Conservation (phyloP, 2,113 vertebrate species). For the Cyprichromis sp. region DNA sequence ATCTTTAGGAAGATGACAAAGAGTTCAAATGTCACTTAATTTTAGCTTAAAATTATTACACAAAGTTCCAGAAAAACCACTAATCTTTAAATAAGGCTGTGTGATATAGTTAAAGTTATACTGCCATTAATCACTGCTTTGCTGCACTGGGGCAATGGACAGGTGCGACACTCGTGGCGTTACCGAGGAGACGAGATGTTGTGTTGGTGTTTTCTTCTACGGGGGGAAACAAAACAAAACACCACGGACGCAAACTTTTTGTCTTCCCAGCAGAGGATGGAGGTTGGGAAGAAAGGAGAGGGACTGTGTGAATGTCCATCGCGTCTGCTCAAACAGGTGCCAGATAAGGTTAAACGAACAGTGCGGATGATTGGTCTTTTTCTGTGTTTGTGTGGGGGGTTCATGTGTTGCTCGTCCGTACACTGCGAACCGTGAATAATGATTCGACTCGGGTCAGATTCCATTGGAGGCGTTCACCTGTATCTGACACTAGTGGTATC, state of each 20-base stretch:
- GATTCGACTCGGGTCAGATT: constrained; percentile 56
- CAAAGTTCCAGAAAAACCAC: not conserved
- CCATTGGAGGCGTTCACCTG: constrained; percentile 54
- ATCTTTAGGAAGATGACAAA: not conserved
- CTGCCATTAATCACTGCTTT: constrained; percentile 23
- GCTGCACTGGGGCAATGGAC: constrained; percentile 2
- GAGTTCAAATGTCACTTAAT: not conserved
- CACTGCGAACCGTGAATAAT: constrained; percentile 39
- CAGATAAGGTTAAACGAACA: constrained; percentile 38
- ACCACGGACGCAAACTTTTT: not conserved
- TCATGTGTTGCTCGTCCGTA: not conserved
- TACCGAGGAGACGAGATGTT: not conserved
- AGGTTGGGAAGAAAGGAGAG: not conserved
- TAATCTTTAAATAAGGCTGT: not conserved
- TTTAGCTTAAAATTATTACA: not conserved
- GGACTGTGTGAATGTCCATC: constrained; percentile 8
- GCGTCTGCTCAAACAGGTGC: not conserved
- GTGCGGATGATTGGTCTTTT: constrained; percentile 13
- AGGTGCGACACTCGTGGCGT: not conserved
- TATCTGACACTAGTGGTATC: constrained; percentile 67
- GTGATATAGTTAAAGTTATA: constrained; percentile 25
- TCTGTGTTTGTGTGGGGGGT: constrained; percentile 19
- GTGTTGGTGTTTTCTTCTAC: not conserved
- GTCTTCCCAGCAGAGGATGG: not conserved
- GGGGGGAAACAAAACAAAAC: not conserved